Base-by-base conservation (phyloP, 2,888 invertebrate genomes). In the Acleris holmiana region DNA sequence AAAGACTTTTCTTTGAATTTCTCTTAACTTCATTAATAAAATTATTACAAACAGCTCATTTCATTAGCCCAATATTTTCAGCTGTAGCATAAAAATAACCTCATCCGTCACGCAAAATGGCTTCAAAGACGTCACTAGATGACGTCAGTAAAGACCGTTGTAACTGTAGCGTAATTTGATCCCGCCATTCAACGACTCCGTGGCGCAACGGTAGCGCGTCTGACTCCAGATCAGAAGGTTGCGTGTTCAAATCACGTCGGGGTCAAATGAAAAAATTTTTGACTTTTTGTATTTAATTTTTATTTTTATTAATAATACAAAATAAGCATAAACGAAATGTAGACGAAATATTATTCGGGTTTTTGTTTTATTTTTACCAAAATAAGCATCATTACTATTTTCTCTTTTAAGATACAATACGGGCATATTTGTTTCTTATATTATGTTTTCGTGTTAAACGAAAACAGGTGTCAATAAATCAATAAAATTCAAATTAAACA, bases 211-310 rank as follows among this genome's bases (percentile, higher is more conserved):
- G 96, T 96, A 96, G 96, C 96, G 96, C 96, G 96, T 96, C 96
- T 97, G 97, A 97, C 97, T 97, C 97, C 97, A 97, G 97, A 97
- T 97, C 97, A 97, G 97, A 97, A 97, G 97, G 97, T 96, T 97
- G 97, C 97, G 97, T 97, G 97, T 97, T 97, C 97, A 96, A 97
- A 96, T 97, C 97, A 97, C 97, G 96, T 97, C 96, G 96, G 96
- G 97, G 96, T 97, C 97, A 96, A 85, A n/a, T n/a, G n/a, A n/a
- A n/a, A n/a, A n/a, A n/a, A n/a, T n/a, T 0, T 17, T 19, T 41
- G n/a, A n/a, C 15, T 58, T 56, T 58, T 63, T 53, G 23, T 15
- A 51, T 62, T 50, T 29, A 40, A 4, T 50, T 41, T 17, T 25
- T 46, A 3, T 6, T 17, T n/a, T n/a, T n/a, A n/a, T n/a, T n/a